Evolutionary conservation across 2,113 vertebrate genomes (phyloP).

Genomic region (Stomatorhinus ivindoensis): DNA sequence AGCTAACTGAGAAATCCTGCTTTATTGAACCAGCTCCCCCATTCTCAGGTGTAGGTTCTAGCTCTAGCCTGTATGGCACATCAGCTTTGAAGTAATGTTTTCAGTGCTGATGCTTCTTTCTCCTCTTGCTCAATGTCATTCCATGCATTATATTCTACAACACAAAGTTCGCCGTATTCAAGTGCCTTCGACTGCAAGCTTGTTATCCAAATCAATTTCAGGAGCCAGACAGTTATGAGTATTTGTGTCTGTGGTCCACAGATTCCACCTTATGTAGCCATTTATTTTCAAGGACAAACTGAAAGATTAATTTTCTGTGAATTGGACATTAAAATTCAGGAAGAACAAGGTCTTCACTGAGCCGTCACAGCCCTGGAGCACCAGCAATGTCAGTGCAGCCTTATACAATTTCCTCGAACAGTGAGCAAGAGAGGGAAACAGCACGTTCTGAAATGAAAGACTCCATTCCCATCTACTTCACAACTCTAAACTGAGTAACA

Average conservation of each 20-base stretch:
- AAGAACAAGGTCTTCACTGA: background rate
- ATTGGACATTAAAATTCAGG: background rate
- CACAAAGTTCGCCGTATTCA: background rate
- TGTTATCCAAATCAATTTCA: background rate
- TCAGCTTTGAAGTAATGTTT: background rate
- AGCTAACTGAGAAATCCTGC: background rate
- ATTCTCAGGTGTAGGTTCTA: background rate
- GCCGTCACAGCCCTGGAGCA: background rate
- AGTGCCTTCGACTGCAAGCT: background rate
- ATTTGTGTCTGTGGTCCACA: background rate
- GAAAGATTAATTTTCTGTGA: background rate
- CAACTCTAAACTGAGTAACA: background rate
- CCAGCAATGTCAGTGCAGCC: background rate
- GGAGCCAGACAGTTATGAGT: background rate
- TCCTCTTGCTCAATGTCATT: background rate
- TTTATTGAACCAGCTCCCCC: background rate
- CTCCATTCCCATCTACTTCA: background rate
- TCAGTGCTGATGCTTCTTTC: background rate
- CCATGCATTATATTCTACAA: background rate
- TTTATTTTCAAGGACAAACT: background rate
- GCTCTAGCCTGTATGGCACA: background rate
- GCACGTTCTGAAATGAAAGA: background rate
- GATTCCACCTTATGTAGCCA: background rate
- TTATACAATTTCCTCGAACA: background rate
- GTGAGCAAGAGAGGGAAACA: background rate